Conservation (phyloP, 2,888 invertebrate genomes). For the Cephonodes hylas region DNA sequence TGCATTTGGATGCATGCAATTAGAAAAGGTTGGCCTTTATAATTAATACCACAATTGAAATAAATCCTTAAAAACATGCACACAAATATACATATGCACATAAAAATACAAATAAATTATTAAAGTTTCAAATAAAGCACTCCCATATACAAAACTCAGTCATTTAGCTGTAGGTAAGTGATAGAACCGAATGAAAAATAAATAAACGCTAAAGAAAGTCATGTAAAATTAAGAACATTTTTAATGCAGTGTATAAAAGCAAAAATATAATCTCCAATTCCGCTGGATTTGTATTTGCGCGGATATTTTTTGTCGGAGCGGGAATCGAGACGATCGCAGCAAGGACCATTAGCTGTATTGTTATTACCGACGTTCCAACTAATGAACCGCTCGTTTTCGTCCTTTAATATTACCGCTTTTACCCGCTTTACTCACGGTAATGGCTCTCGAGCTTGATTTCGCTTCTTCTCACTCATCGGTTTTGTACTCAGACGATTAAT, state of each 20-base stretch:
- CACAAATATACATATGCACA: too few relatives aligned
- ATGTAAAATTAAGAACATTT: not conserved
- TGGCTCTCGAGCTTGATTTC: conserved; percentile 63
- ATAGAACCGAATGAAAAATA: too few relatives aligned
- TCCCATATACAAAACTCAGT: too few relatives aligned
- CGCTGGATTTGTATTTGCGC: conserved; percentile 26
- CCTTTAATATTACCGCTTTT: conserved; percentile 71
- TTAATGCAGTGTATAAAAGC: not conserved
- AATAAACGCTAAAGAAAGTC: not conserved
- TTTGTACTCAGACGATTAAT: conserved; percentile 55
- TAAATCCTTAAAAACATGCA: too few relatives aligned
- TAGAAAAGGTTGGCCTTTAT: too few relatives aligned
- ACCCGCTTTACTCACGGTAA: conserved; percentile 64
- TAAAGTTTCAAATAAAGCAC: too few relatives aligned
- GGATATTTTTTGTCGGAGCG: conserved; percentile 60
- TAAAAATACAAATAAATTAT: too few relatives aligned
- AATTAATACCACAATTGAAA: too few relatives aligned
- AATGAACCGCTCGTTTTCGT: conserved; percentile 78
- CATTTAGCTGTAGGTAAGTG: too few relatives aligned
- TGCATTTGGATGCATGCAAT: too few relatives aligned
- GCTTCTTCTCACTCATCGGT: conserved; percentile 53
- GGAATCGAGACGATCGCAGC: conserved; percentile 67
- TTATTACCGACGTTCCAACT: conserved; percentile 75
- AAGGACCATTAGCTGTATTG: conserved; percentile 76
- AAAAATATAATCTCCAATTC: conserved; percentile 7